A percentile compares a stretch with the other conserved stretches of the same genome.
These are phyloP conservation scores for Peromyscus polionotus DNA, from an alignment of 2,113 vertebrate species.

Conservation along the genomic window DNA sequence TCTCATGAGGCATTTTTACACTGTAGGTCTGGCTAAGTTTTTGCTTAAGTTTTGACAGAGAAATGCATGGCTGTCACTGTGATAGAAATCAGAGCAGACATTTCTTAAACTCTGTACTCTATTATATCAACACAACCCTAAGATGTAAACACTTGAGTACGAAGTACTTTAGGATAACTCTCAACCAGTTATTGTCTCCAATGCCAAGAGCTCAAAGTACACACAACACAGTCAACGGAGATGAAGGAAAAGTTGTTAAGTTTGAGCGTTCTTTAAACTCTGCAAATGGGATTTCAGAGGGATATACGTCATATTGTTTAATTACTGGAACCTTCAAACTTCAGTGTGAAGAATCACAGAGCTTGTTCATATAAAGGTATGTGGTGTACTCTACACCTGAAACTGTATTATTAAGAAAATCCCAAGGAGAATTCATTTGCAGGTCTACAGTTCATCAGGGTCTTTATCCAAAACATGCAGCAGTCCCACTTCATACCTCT, in stretches of 20 bases:
- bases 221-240: neutral
- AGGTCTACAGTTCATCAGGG: neutral
- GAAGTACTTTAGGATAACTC: neutral
- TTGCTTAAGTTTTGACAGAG: neutral
- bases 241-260: neutral
- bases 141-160: slow-evolving; percentile 7
- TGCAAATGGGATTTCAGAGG: neutral
- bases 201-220: neutral
- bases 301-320: neutral
- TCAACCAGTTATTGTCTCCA: slow-evolving; percentile 21
- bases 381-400: neutral
- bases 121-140: neutral
- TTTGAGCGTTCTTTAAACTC: slow-evolving; percentile 37
- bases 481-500: neutral
- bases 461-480: neutral
- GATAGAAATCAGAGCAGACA: neutral
- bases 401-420: slow-evolving; percentile 33
- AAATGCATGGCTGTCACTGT: slow-evolving; percentile 27
- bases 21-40: neutral
- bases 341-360: slow-evolving; percentile 5
- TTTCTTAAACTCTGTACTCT: slow-evolving; percentile 14
- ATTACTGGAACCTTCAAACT: slow-evolving; percentile 2
- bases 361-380: neutral
- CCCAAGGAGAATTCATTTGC: neutral
- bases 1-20: neutral